Percentiles rank a stretch among this genome's conserved stretches.
phyloP scores from a whole-genome alignment of 2,797 vertebrate genomes.

The Semotilus atromaculatus region DNA sequence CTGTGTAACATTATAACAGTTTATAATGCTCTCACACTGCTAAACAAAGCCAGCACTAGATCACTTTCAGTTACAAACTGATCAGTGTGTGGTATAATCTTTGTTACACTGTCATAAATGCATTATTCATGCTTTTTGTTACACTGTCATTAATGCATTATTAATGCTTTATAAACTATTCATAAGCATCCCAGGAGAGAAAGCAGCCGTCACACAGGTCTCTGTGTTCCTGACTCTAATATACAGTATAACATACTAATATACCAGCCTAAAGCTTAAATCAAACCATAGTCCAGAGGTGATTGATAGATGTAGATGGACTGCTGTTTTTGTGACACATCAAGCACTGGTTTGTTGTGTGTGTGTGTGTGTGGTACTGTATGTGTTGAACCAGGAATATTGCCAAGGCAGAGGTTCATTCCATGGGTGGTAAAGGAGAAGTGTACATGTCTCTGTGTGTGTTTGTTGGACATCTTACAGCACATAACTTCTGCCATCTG shows the following conservation, averaged over 20 bases:
- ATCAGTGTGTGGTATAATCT: slow-evolving; percentile 23
- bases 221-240: background rate
- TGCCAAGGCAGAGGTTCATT: slow-evolving; percentile 58
- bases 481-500: slow-evolving; percentile 84
- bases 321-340: background rate
- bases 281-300: background rate
- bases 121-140: slow-evolving; percentile 44
- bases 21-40: background rate
- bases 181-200: slow-evolving; percentile 35
- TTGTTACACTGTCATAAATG: slow-evolving; percentile 37
- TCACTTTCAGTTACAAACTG: slow-evolving; percentile 27
- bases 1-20: slow-evolving; percentile 13
- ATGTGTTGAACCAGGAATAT: slow-evolving; percentile 27
- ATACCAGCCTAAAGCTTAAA: background rate
- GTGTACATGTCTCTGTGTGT: slow-evolving; percentile 61
- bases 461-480: slow-evolving; percentile 77
- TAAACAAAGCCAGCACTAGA: slow-evolving; percentile 31
- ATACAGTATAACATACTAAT: background rate
- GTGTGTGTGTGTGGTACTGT: slow-evolving; percentile 18
- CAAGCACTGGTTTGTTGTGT: slow-evolving; percentile 28
- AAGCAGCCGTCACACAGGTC: slow-evolving; percentile 19
- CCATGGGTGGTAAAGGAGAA: slow-evolving; percentile 62
- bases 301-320: background rate
- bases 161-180: slow-evolving; percentile 45
- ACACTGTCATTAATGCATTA: slow-evolving; percentile 46